Base-by-base conservation (phyloP, 2,113 vertebrate species). In the Plecturocebus donacophilus region DNA sequence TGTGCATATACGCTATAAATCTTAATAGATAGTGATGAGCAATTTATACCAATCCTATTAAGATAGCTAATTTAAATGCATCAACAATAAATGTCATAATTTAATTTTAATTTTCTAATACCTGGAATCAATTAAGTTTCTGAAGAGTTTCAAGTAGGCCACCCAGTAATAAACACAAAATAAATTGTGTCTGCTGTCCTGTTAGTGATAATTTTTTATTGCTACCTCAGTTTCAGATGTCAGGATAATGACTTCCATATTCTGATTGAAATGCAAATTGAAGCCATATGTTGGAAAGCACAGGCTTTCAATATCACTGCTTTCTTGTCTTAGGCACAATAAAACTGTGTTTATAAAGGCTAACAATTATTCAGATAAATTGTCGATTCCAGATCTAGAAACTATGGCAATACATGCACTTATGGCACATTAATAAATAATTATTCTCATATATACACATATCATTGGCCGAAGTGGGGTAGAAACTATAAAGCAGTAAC, bases 141-240 rank as follows among this genome's bases (percentile, higher is more conserved):
- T 97, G 96, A 91, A 98, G 98, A 98, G 97, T 98, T 98, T 99
- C 97, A 98, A 98, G 98, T 98, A 87, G 98, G 98, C 99, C 99
- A 99, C 99, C 99, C 99, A 99, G 98, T 99, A 99, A 99, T 99
- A 99, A 99, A 99, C 98, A 99, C 98, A 98, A 99, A 99, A 99
- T 99, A 99, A 99, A 99, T 99, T 99, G 99, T 99, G 99, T 99
- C 99, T 99, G 99, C 99, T 99, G 98, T 99, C 99, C 99, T 99
- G 99, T 99, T 99, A 99, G 99, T 99, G 99, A 99, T 99, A 99
- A 99, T 99, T 99, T 98, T 99, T 99, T 98, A 98, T 99, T 99
- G 99, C 99, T 99, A 99, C 99, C 97, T 99, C 99, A 99, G 99
- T 99, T 99, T 99, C 99, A 99, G 98, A 99, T 99, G 99, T 98